Base-by-base conservation (phyloP, 37 sponge, comb jelly and placozoan species). In the Oopsacas minuta region DNA sequence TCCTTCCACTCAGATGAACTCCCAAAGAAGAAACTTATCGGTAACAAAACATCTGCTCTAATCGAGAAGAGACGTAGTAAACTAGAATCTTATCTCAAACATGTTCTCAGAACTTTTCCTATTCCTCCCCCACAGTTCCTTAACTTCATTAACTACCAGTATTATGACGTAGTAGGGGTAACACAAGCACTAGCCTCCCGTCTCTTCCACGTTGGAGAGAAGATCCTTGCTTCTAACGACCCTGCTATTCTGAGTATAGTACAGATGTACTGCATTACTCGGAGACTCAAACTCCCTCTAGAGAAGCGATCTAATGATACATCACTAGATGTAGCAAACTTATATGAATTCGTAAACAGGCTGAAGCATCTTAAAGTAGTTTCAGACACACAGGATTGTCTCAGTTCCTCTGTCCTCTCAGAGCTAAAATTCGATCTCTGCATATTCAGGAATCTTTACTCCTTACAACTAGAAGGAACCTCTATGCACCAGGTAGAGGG, bases 311-410 rank as follows among this genome's bases (percentile, higher is more conserved):
- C 51, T 83, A 83, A 83, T 35, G 39, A 30, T 30, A 39, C 49
- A 10, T 38, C 84, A 20, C 87, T 39, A 32, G 93, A 90, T 38
- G 86, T 93, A 81, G 91, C 87, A n/a, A 87, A 93, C 52, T 83
- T 93, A 23, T 82, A 89, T 23, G 93, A 93, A 42, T 93, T 90
- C 75, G 35, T 93, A 32, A 86, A 89, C 53, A 84, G 87, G 36
- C 87, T 93, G 0, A 61, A 86, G 36, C 89, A 86, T 53, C 23
- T 93, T 25, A 93, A 93, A 85, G 91, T 93, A 7, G 75, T 61
- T 5, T 61, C 75, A 12, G 75, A 61, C 75, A 61, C 75, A 3
- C 75, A 25, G 17, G 75, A 61, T 34, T 61, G 75, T 61, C 75
- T 61, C 75, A 61, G 75, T 34, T 61, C 75, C 32, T 61, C 75